These are phyloP conservation scores for Magallana gigas DNA, from an alignment of 1,140 invertebrate genomes.

Conservation along the genomic window DNA sequence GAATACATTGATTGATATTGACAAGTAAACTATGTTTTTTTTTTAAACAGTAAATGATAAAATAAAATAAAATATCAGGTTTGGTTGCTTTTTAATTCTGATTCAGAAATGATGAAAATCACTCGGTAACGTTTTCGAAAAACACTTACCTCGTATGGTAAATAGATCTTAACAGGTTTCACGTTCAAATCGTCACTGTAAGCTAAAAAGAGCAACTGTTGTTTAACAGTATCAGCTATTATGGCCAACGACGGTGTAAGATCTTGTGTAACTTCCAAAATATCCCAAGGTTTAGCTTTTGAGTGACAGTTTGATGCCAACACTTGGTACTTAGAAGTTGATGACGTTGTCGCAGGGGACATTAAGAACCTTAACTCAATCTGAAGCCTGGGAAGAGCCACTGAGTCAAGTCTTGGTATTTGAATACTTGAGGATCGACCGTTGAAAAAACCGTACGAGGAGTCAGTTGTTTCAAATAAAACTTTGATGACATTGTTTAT, in stretches of 20 bases:
- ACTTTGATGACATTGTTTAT: neutral
- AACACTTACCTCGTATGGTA: neutral
- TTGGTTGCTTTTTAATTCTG: too few species aligned
- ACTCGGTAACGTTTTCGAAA: too few species aligned
- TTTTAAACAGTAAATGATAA: too few species aligned
- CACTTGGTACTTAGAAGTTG: neutral
- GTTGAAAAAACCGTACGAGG: neutral
- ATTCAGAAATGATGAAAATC: too few species aligned
- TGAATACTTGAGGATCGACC: neutral
- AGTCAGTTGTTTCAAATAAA: neutral
- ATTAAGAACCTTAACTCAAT: neutral
- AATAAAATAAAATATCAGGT: too few species aligned
- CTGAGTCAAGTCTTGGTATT: neutral
- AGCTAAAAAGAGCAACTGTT: neutral
- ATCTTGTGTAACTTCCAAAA: neutral
- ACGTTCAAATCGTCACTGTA: neutral
- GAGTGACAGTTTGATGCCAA: conserved; percentile 5
- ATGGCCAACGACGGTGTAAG: neutral
- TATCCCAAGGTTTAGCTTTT: neutral
- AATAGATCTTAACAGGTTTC: neutral
- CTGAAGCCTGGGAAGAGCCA: neutral
- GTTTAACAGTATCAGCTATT: neutral
- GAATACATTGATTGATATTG: too few species aligned
- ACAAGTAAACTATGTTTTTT: too few species aligned
- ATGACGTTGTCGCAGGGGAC: neutral